Evolutionary conservation across 2,113 vertebrate species (phyloP), one percentile per base, ranked within the genome.

Genomic region (Spea bombifrons): DNA sequence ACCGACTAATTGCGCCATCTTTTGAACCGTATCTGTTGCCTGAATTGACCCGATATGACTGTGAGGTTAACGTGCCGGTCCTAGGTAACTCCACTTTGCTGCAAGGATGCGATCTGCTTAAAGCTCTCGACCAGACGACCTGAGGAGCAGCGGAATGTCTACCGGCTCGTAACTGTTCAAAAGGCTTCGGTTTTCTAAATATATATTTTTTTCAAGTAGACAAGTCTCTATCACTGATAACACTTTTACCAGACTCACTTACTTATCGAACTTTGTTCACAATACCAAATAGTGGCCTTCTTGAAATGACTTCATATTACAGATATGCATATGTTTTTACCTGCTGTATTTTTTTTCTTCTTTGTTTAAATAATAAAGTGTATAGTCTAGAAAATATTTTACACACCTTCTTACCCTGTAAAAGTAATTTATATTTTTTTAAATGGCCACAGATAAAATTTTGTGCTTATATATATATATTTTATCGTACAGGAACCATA

Each of bases 1-100:
- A 93, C 74, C 92, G 92, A 44, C 88, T 99, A 84, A 90, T 99
- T 52, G 94, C 93, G 68, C 88, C 96, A 6, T 95, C 94, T 0
- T 95, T 94, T 7, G 93, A 96, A 83, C 85, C 92, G 17, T 95
- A 90, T 87, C 89, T 91, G 84, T 86, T 99, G 90, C 97, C 97
- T 0, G 93, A 99, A 89, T 83, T 99, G 92, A 99, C 97, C 0
- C 93, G 96, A 76, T 98, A 99, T 49, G 97, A 99, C 93, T 99
- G 97, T 81, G 97, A 99, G 91, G 97, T 99, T 85, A 99, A 99
- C 10, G 85, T 98, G 61, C 97, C 97, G 0, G 92, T 99, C 78
- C 86, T 93, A 78, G 96, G 94, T 65, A 95, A 88, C 85, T 94
- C 95, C 49, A 93, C 92, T 10, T 95, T 99, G 85, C 94, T 99